Conservation (phyloP, 2,888 invertebrate genomes). For the Priocnemis perturbator region DNA sequence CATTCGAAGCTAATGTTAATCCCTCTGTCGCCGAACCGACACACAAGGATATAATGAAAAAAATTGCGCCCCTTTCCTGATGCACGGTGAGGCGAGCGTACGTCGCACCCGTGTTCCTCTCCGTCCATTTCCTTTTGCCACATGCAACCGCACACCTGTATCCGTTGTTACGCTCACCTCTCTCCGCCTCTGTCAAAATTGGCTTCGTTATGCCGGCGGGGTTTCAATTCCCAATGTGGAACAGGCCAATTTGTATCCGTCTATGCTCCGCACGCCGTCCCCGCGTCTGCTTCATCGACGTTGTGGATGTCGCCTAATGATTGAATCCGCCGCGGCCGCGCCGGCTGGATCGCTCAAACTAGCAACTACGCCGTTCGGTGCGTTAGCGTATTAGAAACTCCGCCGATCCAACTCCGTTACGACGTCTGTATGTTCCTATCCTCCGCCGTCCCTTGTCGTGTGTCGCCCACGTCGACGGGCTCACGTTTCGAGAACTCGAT, state of each 20-base stretch:
- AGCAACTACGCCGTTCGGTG: slow-evolving; percentile 18
- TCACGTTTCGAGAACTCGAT: slow-evolving; percentile 15
- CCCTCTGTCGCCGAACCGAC: too few species aligned
- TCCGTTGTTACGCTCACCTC: slow-evolving; percentile 3
- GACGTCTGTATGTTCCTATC: not conserved
- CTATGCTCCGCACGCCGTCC: slow-evolving; percentile 25
- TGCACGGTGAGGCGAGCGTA: too few species aligned
- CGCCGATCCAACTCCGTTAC: slow-evolving; percentile 2
- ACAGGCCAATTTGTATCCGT: slow-evolving; percentile 59
- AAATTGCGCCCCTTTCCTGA: too few species aligned
- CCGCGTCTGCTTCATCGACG: slow-evolving; percentile 22
- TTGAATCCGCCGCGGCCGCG: slow-evolving; percentile 46
- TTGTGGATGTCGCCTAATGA: slow-evolving; percentile 51
- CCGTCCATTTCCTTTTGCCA: too few species aligned
- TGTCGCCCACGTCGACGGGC: not conserved
- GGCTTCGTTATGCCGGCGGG: slow-evolving; percentile 56
- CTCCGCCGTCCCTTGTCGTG: not conserved
- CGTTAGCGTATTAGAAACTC: slow-evolving; percentile 44
- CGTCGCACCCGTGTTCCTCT: too few species aligned
- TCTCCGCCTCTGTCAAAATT: slow-evolving; percentile 44
- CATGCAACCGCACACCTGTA: too few species aligned
- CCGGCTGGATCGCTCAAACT: slow-evolving; percentile 36
- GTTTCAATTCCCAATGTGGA: slow-evolving; percentile 57
- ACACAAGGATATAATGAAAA: too few species aligned
- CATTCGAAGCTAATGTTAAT: too few species aligned